Percentiles rank a stretch among this genome's conserved stretches.
phyloP scores from a whole-genome alignment of 2,797 vertebrate species.

The Denticeps clupeoides region DNA sequence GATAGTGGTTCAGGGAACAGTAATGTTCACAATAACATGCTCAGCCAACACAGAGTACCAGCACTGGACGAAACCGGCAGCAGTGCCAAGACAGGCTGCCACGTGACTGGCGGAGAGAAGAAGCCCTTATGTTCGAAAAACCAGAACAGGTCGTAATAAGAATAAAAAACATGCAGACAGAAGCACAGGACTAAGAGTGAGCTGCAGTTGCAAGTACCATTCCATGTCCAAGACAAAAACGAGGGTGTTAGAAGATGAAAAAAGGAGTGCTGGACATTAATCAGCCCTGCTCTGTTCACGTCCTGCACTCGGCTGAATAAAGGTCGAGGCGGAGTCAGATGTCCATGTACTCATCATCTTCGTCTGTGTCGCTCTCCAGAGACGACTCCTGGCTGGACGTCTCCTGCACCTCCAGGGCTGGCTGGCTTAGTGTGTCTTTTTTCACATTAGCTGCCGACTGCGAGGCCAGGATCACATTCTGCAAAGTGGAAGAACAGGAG shows the following conservation, averaged over 20 bases:
- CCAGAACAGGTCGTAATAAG: constrained; percentile 11
- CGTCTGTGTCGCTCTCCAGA: constrained; percentile 92
- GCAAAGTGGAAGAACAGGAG: constrained; percentile 20
- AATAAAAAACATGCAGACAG: not conserved
- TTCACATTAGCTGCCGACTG: constrained; percentile 97
- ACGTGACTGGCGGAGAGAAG: constrained; percentile 9
- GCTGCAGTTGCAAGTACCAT: too few species aligned
- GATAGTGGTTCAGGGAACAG: constrained; percentile 28
- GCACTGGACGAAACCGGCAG: constrained; percentile 5
- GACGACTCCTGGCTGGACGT: constrained; percentile 97
- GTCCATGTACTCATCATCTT: constrained; percentile 92
- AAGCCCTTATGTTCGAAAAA: constrained; percentile 29
- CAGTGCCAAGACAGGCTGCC: constrained; percentile 5
- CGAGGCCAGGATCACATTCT: constrained; percentile 95
- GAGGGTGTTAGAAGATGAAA: not conserved
- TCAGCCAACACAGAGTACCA: constrained; percentile 11
- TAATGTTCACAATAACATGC: too few species aligned
- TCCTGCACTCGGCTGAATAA: too few species aligned
- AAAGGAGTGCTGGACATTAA: constrained; percentile 1
- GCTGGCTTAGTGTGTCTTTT: constrained; percentile 90
- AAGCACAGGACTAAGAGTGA: constrained; percentile 1
- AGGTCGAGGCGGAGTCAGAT: too few species aligned
- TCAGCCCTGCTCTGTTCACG: too few species aligned
- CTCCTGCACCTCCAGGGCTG: constrained; percentile 91
- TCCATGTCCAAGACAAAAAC: too few species aligned